Evolutionary conservation across 37 sponge, comb jelly and placozoan genomes (phyloP).

Genomic region (Spongilla lacustris): DNA sequence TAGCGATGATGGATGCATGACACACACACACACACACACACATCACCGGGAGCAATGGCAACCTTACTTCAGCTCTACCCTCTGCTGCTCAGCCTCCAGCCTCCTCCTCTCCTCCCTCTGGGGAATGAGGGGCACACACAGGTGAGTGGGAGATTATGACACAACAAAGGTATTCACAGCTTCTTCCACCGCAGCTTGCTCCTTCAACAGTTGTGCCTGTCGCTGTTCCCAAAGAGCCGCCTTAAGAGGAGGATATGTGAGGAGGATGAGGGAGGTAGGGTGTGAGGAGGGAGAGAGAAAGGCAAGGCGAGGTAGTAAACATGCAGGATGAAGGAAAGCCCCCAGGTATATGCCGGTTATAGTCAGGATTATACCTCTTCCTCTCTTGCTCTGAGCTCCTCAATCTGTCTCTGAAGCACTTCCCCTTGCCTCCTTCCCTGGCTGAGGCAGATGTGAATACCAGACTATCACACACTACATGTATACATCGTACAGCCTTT

Average conservation of each 20-base stretch:
- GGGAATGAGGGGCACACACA: neutral
- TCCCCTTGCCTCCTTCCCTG: slow-evolving; percentile 49
- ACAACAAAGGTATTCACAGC: slow-evolving; percentile 50
- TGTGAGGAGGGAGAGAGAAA: neutral
- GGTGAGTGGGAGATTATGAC: neutral
- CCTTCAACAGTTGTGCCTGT: slow-evolving; percentile 50
- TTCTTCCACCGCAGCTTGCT: slow-evolving; percentile 73
- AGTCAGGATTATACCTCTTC: slow-evolving; percentile 52
- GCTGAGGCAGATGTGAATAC: slow-evolving; percentile 12
- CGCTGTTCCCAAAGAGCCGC: slow-evolving; percentile 69
- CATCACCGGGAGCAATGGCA: neutral
- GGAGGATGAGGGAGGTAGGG: neutral
- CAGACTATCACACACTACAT: neutral
- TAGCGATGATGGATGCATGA: neutral
- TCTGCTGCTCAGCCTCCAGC: slow-evolving; percentile 56
- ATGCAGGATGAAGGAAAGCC: too few relatives aligned
- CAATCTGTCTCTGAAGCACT: slow-evolving; percentile 66
- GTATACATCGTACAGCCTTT: slow-evolving; percentile 41
- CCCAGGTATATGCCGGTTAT: too few relatives aligned
- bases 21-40: too few relatives aligned
- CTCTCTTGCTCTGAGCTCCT: slow-evolving; percentile 72
- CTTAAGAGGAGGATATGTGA: slow-evolving; percentile 6
- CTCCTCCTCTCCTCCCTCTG: slow-evolving; percentile 78
- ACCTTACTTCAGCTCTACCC: slow-evolving; percentile 69
- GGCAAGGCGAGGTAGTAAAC: too few relatives aligned